Conservation (phyloP, 2,888 invertebrate genomes). For the Anarsia innoxiella region DNA sequence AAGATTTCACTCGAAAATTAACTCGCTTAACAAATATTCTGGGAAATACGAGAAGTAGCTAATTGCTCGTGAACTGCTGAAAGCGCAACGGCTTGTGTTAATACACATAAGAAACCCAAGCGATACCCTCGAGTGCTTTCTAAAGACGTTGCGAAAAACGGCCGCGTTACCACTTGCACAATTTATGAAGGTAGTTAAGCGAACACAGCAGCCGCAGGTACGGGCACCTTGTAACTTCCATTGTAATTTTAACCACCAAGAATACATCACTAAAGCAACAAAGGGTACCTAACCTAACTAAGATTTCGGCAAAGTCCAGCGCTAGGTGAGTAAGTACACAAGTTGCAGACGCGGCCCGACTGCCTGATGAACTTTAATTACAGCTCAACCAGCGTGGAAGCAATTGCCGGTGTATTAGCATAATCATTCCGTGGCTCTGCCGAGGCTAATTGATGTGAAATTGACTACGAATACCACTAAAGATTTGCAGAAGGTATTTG, state of each 20-base stretch:
- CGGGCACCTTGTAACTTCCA: background rate
- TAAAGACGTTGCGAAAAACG: conserved; percentile 50
- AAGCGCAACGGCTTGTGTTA: conserved; percentile 2
- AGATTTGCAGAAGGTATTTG: background rate
- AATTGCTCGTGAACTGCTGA: conserved; percentile 1
- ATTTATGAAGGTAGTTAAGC: conserved; percentile 57
- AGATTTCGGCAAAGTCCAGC: background rate
- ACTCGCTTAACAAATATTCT: background rate
- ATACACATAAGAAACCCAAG: background rate
- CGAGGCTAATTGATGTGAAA: conserved; percentile 45
- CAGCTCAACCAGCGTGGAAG: conserved; percentile 40
- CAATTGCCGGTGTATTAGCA: conserved; percentile 53
- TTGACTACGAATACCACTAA: conserved; percentile 23
- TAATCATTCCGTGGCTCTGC: conserved; percentile 45
- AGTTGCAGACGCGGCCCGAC: background rate
- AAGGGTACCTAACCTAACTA: background rate
- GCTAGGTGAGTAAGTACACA: background rate
- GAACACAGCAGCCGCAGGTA: conserved; percentile 42
- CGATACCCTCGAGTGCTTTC: conserved; percentile 37
- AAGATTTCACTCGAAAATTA: no score
- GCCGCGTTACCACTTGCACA: conserved; percentile 46
- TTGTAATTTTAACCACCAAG: conserved; percentile 1
- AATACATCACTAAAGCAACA: conserved; percentile 1
- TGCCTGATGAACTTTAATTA: conserved; percentile 42
- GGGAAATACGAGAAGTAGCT: background rate